A percentile compares a stretch with the other conserved stretches of the same genome.
Conservation (phyloP, 1,140 invertebrate genomes). For the Diorhabda elongata region DNA sequence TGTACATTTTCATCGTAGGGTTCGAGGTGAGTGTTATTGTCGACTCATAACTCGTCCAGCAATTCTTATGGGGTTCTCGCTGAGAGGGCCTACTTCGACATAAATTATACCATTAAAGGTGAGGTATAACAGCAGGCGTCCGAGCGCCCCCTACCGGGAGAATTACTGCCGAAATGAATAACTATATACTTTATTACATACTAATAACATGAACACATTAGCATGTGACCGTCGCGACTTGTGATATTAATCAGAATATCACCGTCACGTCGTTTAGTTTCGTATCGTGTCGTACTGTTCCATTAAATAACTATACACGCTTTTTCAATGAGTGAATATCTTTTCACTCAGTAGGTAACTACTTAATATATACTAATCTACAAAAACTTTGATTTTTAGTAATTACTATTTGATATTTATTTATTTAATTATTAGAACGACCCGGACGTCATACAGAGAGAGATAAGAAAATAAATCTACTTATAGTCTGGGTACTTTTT, state of each 20-base stretch:
- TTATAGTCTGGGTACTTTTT: too few species aligned
- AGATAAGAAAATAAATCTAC: too few species aligned
- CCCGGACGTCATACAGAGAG: too few species aligned
- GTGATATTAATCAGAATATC: conserved; percentile 34
- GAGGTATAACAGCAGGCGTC: conserved; percentile 46
- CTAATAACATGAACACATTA: conserved; percentile 48
- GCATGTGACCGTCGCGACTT: conserved; percentile 40
- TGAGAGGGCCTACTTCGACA: conserved; percentile 33
- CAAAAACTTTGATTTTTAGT: not conserved
- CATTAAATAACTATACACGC: conserved; percentile 27
- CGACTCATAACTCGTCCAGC: conserved; percentile 24
- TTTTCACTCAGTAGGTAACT: conserved; percentile 9
- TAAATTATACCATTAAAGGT: conserved; percentile 50
- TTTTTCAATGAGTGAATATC: conserved; percentile 14
- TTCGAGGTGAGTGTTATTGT: conserved; percentile 13
- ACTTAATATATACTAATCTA: not conserved
- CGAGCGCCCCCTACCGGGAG: conserved; percentile 41
- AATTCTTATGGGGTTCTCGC: conserved; percentile 26
- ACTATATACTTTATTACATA: conserved; percentile 51
- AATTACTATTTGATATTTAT: too few species aligned
- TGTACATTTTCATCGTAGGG: conserved; percentile 31
- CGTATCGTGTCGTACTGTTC: conserved; percentile 28
- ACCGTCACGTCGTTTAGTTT: conserved; percentile 28
- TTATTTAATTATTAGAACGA: too few species aligned
- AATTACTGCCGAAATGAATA: conserved; percentile 49